Conservation (phyloP, 2,113 vertebrate species). For the Siniperca knerii region DNA sequence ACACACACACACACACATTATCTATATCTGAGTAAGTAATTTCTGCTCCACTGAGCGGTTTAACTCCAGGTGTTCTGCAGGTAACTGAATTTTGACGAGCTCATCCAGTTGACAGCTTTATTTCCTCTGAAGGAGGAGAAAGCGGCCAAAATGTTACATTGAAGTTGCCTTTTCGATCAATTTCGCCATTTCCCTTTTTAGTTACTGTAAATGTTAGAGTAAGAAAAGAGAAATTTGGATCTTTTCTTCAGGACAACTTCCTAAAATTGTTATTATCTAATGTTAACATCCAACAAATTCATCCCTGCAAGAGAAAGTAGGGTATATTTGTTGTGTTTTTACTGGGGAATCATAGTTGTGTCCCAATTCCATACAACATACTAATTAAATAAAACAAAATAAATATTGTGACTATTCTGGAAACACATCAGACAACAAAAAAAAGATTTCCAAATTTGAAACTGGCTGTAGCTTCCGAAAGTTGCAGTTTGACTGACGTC, state of each 20-base stretch:
- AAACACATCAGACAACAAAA: background rate
- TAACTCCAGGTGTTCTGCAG: constrained; percentile 27
- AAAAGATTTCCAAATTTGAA: background rate
- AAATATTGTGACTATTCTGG: too few species aligned
- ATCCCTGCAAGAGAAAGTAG: constrained; percentile 17
- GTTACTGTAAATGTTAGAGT: constrained; percentile 1
- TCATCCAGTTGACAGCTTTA: constrained; percentile 35
- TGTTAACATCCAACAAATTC: constrained; percentile 67
- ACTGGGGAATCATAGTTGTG: constrained; percentile 36
- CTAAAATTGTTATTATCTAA: constrained; percentile 15
- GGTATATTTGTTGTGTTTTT: constrained; percentile 69
- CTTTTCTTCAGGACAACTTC: constrained; percentile 24
- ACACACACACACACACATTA: constrained; percentile 10
- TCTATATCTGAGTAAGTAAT: constrained; percentile 11
- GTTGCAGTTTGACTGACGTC: background rate
- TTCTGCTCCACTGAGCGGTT: constrained; percentile 7
- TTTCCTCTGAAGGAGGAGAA: constrained; percentile 4
- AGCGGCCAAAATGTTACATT: background rate
- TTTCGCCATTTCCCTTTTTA: constrained; percentile 32
- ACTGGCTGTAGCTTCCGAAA: background rate
- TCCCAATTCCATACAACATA: constrained; percentile 42
- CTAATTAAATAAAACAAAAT: background rate
- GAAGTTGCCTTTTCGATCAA: constrained; percentile 35
- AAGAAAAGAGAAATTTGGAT: constrained; percentile 26
- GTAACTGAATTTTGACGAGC: background rate